Evolutionary conservation across 2,113 vertebrate genomes (phyloP), one percentile per base, ranked within the genome.

Genomic region (Caretta caretta): DNA sequence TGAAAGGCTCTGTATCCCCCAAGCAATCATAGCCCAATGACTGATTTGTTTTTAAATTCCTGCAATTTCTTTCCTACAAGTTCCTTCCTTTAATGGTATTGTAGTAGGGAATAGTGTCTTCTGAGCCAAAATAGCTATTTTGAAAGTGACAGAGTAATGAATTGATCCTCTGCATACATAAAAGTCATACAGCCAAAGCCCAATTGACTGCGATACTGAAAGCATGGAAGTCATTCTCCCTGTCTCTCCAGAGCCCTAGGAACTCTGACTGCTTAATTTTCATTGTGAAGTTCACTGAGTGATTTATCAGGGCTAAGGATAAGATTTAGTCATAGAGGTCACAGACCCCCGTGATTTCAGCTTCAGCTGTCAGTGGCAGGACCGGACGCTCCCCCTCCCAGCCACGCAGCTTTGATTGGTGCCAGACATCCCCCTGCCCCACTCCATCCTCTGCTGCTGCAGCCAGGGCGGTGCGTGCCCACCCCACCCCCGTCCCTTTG

Each of bases 201-300:
- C 42, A 38, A 19, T 8, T 5, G 42, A 1, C 24, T 3, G 51
- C 13, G 38, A 29, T 46, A 5, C 1, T 4, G 27, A 25, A 13
- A 82, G 7, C n/a, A 16, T 1, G 0, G 38, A 75, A 20, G 51
- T 48, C 53, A 49, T 1, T 76, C 0, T 1, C 57, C 42, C 51
- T n/a, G 5, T 19, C 46, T 51, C 29, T 19, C 2, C 0, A 4
- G 5, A 31, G 42, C n/a, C 38, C 81, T 2, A 7, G 25, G 0
- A 54, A 10, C 53, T 10, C 80, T 57, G 16, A 0, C 5, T 3
- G 0, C 3, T 4, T 46, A 4, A 27, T 19, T 75, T 50, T 46
- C 76, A 25, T 1, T 29, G 76, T 1, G 1, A 6, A 2, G 29
- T 20, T 49, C 1, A 1, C 7, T 1, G 20, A 35, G 83, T 0